Evolutionary conservation across 1,140 invertebrate genomes (phyloP), one percentile per base, ranked within the genome.

Genomic region (Heliconius congener): DNA sequence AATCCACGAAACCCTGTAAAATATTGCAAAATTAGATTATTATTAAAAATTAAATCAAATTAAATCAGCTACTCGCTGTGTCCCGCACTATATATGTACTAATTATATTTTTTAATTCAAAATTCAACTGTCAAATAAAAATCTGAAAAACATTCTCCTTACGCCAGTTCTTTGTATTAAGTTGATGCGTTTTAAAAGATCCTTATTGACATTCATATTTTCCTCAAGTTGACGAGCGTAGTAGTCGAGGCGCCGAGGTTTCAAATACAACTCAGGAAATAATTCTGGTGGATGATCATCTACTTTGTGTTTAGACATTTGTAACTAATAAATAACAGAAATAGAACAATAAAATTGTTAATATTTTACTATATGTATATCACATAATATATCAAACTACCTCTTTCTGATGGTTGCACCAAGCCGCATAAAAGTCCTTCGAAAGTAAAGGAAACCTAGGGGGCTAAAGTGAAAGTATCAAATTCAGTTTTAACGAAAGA

Each of bases 331-430:
- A 46, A 16, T 19, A 79, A 74, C n/a, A n/a, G 34, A 50, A 72
- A 6, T 1, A 60, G 42, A 76, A 66, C 5, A 16, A 19, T 57
- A 18, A 30, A 9, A 74, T 16, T 4, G n/a, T 23, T 9, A 2
- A 71, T 71, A 9, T 46, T 76, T 55, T 46, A 6, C 27, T 52
- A 55, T 0, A 46, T 46, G 42, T 46, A 46, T 16, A 34, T 1
- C 1, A 66, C 2, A 30, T 66, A 23, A 9, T 57, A 57, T 57
- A 27, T 13, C 30, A 30, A 30, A 30, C 78, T 85, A 94, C 93
- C 87, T 94, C 90, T 87, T 94, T 94, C 72, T 87, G 87, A 84
- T 94, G 93, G 80, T 93, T 94, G 79, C 89, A 91, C 93, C 93
- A 94, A 82, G 87, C 82, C 73, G 87, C 81, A 74, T 94, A 94